Percentiles rank a stretch among this genome's conserved stretches.
Conservation (phyloP, 2,888 invertebrate species). For the Cosmopolites sordidus region DNA sequence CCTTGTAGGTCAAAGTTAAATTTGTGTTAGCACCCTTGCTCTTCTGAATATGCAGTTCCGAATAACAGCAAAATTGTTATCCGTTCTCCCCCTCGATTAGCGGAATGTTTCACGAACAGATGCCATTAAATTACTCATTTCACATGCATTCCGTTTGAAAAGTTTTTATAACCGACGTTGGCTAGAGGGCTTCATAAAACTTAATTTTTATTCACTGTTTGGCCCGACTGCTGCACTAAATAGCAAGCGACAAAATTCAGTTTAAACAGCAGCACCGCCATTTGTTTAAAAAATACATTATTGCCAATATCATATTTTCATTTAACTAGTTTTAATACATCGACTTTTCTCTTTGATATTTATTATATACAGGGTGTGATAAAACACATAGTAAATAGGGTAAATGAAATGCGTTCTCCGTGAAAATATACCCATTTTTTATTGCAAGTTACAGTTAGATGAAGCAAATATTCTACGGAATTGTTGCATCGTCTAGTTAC, state of each 20-base stretch:
- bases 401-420: no score
- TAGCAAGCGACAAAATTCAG: not conserved
- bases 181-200: not conserved
- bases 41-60: slow-evolving; percentile 10
- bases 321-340: no score
- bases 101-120: slow-evolving; percentile 1
- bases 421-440: no score
- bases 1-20: slow-evolving; percentile 9
- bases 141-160: not conserved
- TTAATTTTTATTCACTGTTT: not conserved
- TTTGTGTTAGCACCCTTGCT: slow-evolving; percentile 10
- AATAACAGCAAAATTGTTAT: slow-evolving; percentile 8
- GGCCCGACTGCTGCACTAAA: not conserved
- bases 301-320: no score
- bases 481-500: no score
- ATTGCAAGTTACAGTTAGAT: no score
- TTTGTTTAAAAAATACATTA: no score
- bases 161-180: not conserved
- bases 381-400: no score
- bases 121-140: slow-evolving; percentile 6
- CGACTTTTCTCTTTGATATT: no score
- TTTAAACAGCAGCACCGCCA: not conserved
- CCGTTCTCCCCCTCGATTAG: slow-evolving; percentile 2
- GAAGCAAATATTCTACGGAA: no score
- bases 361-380: no score